phyloP scores from a whole-genome alignment of 2,113 vertebrate species.

The Poecilia latipinna region DNA sequence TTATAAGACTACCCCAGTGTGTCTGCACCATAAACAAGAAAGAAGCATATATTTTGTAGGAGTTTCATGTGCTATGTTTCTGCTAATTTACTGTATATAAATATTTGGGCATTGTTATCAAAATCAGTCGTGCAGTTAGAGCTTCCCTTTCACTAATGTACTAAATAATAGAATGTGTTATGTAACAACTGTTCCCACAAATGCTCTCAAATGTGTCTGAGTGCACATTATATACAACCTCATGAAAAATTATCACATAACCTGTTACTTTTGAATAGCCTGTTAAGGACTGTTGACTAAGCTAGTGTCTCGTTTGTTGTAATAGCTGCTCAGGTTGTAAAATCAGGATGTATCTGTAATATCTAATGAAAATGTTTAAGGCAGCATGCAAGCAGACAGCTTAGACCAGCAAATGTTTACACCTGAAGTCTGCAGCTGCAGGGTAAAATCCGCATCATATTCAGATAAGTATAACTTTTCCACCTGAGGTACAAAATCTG shows the following conservation, averaged over 20 bases:
- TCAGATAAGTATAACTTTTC: neutral
- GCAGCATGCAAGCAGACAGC: neutral
- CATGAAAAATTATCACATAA: neutral
- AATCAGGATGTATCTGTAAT: neutral
- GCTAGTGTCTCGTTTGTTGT: neutral
- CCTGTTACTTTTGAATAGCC: neutral
- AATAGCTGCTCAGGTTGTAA: neutral
- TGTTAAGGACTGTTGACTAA: neutral
- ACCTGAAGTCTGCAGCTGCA: neutral
- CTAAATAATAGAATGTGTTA: neutral
- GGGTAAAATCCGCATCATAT: neutral
- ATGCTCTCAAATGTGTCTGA: neutral
- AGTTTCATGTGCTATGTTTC: too few species aligned
- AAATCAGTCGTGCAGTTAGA: neutral
- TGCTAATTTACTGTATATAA: neutral
- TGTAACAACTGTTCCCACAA: neutral
- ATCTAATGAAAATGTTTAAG: neutral
- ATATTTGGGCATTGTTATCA: neutral
- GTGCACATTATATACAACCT: neutral
- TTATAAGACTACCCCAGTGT: too few species aligned
- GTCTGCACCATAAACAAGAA: too few species aligned
- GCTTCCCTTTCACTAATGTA: neutral
- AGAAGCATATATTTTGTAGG: too few species aligned
- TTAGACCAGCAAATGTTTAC: neutral
- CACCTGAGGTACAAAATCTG: neutral